phyloP scores from a whole-genome alignment of 2,113 vertebrate genomes.

The Rafetus swinhoei region DNA sequence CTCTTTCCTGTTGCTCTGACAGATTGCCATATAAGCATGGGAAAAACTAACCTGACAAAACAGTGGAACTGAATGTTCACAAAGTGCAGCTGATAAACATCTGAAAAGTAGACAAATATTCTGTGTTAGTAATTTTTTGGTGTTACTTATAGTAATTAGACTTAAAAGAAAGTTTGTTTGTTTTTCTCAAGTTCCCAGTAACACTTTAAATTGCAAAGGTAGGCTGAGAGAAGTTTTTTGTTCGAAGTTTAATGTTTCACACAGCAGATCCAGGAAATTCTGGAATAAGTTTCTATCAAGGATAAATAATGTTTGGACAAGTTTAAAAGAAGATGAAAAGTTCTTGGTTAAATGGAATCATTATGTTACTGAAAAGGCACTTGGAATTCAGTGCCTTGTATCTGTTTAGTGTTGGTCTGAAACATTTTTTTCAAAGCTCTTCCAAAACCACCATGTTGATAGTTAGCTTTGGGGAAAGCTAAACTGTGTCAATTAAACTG shows the following conservation, averaged over 20 bases:
- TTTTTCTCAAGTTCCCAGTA: neutral
- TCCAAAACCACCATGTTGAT: neutral
- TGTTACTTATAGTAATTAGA: neutral
- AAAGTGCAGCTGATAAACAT: neutral
- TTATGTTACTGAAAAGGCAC: neutral
- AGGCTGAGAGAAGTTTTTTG: neutral
- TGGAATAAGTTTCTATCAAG: neutral
- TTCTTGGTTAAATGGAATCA: neutral
- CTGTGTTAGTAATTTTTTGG: neutral
- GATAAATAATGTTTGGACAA: neutral
- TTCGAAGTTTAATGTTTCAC: neutral
- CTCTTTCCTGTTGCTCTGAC: neutral
- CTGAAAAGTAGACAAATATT: neutral
- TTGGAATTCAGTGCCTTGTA: neutral
- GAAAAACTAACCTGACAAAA: neutral
- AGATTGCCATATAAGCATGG: neutral
- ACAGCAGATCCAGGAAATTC: neutral
- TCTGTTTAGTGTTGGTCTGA: neutral
- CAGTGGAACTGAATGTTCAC: neutral
- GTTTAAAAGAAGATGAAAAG: neutral
- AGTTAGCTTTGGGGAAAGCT: neutral
- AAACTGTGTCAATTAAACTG: neutral
- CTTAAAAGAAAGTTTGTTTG: neutral
- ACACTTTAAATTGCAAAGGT: neutral
- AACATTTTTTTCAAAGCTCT: neutral